Evolutionary conservation across 2,888 invertebrate species (phyloP), one percentile per base, ranked within the genome.

Genomic region (Amiota mariae): DNA sequence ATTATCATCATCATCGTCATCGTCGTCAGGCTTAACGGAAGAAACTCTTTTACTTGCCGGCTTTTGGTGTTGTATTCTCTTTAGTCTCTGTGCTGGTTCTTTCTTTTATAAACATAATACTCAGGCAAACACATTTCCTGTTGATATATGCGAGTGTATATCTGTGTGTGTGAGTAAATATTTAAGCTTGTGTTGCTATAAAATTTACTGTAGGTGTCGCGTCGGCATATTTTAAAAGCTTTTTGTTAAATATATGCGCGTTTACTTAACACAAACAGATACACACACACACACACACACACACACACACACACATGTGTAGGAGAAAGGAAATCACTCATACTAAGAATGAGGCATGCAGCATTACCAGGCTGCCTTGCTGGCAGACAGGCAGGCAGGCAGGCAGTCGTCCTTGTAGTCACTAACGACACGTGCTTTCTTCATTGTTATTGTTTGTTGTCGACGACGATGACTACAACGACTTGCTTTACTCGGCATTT

Each of bases 221-320:
- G 87, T 86, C 87, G 86, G 87, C 86, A 86, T 87, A 86, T 86
- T 86, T 87, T 85, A 86, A 87, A 87, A 86, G 87, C 87, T 82
- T 85, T 84, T 85, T 81, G 81, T 82, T 87, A 79, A 78, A 82
- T 81, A 24, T 24, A 79, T 74, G 78, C 77, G 77, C 78, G 85
- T 85, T 85, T 85, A 82, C 86, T 85, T 82, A 81, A 78, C 78
- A 72, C 61, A 79, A 49, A 61, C 36, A 67, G 72, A 76, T 76
- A 77, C 63, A 72, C 61, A 48, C 63, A 36, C 70, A 56, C 59
- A 71, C 67, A 64, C 48, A 51, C 15, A 68, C 68, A 51, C 68
- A n/a, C 48, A 63, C 47, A 63, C 20, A 36, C 46, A 61, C 24
- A 63, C n/a, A 63, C 51, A 36, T 12, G 54, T 68, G 63, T 47